Evolutionary conservation across 2,797 vertebrate species (phyloP), one percentile per base, ranked within the genome.

Genomic region (Molossus alvarezi): DNA sequence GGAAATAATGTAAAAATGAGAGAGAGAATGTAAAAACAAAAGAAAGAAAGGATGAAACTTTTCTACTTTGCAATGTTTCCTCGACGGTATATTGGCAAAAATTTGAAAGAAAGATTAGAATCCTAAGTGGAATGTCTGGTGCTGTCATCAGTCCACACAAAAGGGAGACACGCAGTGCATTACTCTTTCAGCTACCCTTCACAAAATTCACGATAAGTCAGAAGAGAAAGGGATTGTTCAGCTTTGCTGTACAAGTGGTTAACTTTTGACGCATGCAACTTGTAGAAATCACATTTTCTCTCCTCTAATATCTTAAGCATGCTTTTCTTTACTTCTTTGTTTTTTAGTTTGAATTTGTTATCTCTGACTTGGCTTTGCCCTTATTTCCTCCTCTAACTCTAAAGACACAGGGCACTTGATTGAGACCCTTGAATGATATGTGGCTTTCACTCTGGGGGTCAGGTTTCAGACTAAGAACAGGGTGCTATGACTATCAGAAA

Each of bases 261-360:
- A 29, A 20, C 29, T 86, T 96, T 94, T 65, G 89, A 85, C 1
- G 3, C 4, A 51, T 14, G 6, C 1, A 57, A 45, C 17, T 80
- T 94, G 23, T 17, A 83, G n/a, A 83, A 95, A 88, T 72, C n/a
- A 89, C 82, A 9, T 80, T 0, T 37, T 75, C 45, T 93, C 48
- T 79, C 62, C 27, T 73, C 11, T 76, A 58, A 92, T 94, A 71
- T 55, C 18, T 55, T 29, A 88, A 71, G 48, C 25, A 29, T 48
- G 23, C 80, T 57, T 48, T 84, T 23, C n/a, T 75, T 58, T n/a
- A 45, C 41, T 71, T 33, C 4, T n/a, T 83, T 55, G 41, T 41
- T 65, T 69, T 65, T 62, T 33, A 33, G 71, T 79, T 58, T 90
- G 25, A 85, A 33, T 88, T 55, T n/a, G 10, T 53, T 9, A 48